A percentile compares a stretch with the other conserved stretches of the same genome.
phyloP scores from a whole-genome alignment of 2,888 invertebrate genomes.

The Cacoxenus indagator region DNA sequence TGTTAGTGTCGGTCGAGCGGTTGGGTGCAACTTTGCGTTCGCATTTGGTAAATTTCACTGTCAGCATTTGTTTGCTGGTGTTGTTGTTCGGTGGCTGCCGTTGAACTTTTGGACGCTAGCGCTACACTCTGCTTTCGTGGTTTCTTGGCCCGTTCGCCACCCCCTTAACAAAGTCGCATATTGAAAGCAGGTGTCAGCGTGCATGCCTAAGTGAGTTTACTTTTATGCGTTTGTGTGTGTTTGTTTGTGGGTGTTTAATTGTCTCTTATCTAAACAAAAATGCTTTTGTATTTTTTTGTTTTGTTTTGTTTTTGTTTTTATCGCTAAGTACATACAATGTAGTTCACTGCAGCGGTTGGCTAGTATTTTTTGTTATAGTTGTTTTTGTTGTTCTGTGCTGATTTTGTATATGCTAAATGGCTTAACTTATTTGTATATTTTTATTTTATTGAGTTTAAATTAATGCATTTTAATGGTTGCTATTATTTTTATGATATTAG shows the following conservation, averaged over 20 bases:
- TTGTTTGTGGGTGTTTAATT: not conserved
- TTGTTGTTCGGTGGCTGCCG: constrained; percentile 18
- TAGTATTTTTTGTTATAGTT: not conserved
- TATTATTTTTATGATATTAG: no score
- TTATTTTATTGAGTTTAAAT: not conserved
- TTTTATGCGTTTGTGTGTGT: constrained; percentile 1
- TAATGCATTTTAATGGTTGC: not conserved
- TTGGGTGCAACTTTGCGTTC: not conserved
- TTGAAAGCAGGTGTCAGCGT: constrained; percentile 12
- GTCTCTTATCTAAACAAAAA: not conserved
- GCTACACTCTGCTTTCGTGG: not conserved
- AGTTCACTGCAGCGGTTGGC: not conserved
- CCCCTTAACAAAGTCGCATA: not conserved
- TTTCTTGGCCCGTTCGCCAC: not conserved
- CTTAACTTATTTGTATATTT: not conserved
- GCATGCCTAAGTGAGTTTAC: not conserved
- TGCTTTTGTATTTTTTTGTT: not conserved
- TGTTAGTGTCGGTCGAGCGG: not conserved
- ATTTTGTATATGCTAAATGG: not conserved
- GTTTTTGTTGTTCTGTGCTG: not conserved
- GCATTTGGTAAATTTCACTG: constrained; percentile 28
- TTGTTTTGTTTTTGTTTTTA: not conserved
- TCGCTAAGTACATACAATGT: not conserved
- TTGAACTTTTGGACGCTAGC: constrained; percentile 26
- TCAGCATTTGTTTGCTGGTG: constrained; percentile 29